phyloP scores from a whole-genome alignment of 1,140 invertebrate genomes.

The Zophobas morio region DNA sequence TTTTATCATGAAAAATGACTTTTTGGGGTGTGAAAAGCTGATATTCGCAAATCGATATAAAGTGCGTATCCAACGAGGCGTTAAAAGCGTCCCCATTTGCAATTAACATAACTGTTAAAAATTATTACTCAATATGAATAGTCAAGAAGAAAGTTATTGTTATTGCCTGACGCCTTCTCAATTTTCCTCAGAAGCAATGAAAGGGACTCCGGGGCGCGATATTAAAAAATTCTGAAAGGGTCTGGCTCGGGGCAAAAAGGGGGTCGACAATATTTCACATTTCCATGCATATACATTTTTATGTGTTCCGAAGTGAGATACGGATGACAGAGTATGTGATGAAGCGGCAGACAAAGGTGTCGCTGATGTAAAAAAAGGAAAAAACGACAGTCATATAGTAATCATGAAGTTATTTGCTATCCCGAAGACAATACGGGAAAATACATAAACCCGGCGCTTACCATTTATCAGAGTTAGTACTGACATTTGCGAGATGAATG shows the following conservation, averaged over 20 bases:
- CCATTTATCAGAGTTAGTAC: slow-evolving; percentile 31
- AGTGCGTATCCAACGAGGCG: not conserved
- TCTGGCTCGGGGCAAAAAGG: slow-evolving; percentile 7
- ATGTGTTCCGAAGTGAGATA: slow-evolving; percentile 45
- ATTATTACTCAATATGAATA: slow-evolving; percentile 27
- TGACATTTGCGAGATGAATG: slow-evolving; percentile 22
- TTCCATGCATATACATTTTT: slow-evolving; percentile 42
- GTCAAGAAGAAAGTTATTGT: slow-evolving; percentile 24
- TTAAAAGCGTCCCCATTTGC: slow-evolving; percentile 10
- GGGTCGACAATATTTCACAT: slow-evolving; percentile 34
- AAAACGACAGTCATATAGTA: slow-evolving; percentile 25
- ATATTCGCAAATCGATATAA: too few species aligned
- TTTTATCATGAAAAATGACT: too few species aligned
- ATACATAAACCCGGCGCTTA: slow-evolving; percentile 9
- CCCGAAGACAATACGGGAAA: slow-evolving; percentile 18
- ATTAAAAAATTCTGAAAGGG: slow-evolving; percentile 31
- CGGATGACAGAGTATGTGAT: slow-evolving; percentile 41
- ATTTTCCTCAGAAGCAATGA: slow-evolving; percentile 10
- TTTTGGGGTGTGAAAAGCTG: too few species aligned
- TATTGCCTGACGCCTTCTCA: slow-evolving; percentile 7
- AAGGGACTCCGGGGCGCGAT: slow-evolving; percentile 4
- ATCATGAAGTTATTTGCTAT: slow-evolving; percentile 29
- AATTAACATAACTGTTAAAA: slow-evolving; percentile 37
- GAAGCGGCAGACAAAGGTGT: slow-evolving; percentile 44
- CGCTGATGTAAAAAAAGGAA: slow-evolving; percentile 9